Percentiles rank a stretch among this genome's conserved stretches.
These are phyloP conservation scores for Iphiclides podalirius DNA, from an alignment of 2,888 invertebrate species.

Conservation along the genomic window DNA sequence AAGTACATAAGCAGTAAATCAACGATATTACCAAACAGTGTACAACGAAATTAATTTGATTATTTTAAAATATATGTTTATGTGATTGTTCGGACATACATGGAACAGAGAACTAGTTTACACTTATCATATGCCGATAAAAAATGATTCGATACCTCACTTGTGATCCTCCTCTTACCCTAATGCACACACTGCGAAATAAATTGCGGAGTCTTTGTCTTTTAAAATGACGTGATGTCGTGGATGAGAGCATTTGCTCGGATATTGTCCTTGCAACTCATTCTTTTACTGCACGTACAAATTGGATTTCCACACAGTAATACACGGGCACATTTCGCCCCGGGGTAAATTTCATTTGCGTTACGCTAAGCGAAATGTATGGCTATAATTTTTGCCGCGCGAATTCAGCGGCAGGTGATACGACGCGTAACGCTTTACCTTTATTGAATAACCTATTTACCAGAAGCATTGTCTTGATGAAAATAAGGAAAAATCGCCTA, in stretches of 20 bases:
- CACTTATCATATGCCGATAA: too few species aligned
- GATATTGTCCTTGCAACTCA: slow-evolving; percentile 36
- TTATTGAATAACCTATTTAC: slow-evolving; percentile 23
- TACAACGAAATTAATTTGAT: too few species aligned
- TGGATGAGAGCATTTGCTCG: slow-evolving; percentile 5
- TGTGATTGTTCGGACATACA: too few species aligned
- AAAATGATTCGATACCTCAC: too few species aligned
- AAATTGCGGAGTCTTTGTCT: background rate
- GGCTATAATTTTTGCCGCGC: slow-evolving; percentile 24
- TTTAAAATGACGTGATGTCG: background rate
- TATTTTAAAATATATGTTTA: too few species aligned
- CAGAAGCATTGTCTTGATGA: slow-evolving; percentile 24
- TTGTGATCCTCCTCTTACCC: too few species aligned
- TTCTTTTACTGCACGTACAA: slow-evolving; percentile 59
- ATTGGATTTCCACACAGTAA: slow-evolving; percentile 54
- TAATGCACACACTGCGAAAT: too few species aligned
- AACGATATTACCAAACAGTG: too few species aligned
- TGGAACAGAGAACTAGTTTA: too few species aligned
- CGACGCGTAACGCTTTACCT: slow-evolving; percentile 9
- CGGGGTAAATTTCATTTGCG: slow-evolving; percentile 48
- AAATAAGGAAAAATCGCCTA: slow-evolving; percentile 9
- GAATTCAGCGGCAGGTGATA: slow-evolving; percentile 11
- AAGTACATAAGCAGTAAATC: too few species aligned
- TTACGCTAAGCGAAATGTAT: slow-evolving; percentile 41
- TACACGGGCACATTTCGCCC: slow-evolving; percentile 37